Conservation (phyloP, 2,113 vertebrate species). For the Ctenomys sociabilis region DNA sequence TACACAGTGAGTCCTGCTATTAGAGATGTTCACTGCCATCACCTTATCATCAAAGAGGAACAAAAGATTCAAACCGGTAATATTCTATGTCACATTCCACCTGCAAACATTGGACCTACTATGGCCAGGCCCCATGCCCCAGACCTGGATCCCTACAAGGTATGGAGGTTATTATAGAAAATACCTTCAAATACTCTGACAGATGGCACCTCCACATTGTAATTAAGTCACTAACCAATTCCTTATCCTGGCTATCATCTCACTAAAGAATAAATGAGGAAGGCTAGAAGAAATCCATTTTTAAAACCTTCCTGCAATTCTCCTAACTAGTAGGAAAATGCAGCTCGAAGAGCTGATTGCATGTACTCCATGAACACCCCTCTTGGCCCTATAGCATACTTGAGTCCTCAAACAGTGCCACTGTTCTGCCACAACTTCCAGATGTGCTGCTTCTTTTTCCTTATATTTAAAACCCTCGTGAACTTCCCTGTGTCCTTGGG, state of each 20-base stretch:
- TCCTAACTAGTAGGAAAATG: not conserved
- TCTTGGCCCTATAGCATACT: rapidly evolving
- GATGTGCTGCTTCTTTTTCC: not conserved
- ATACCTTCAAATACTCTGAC: not conserved
- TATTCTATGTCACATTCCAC: not conserved
- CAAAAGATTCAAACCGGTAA: not conserved
- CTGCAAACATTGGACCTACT: not conserved
- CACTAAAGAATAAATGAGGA: not conserved
- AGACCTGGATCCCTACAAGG: not conserved
- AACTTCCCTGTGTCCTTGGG: not conserved
- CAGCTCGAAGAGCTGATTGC: not conserved
- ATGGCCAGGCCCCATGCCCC: no score
- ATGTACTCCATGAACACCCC: not conserved
- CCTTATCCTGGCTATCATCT: not conserved
- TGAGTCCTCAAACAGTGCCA: not conserved
- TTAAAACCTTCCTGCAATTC: not conserved
- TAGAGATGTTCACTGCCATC: rapidly evolving
- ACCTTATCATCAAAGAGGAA: not conserved
- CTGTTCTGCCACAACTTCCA: not conserved
- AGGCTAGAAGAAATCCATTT: not conserved
- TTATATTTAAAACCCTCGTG: not conserved
- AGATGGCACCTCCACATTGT: not conserved
- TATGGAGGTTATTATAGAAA: not conserved
- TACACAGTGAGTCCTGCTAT: not conserved
- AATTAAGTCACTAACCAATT: not conserved